phyloP scores from a whole-genome alignment of 2,113 vertebrate species.

The Aptenodytes patagonicus region DNA sequence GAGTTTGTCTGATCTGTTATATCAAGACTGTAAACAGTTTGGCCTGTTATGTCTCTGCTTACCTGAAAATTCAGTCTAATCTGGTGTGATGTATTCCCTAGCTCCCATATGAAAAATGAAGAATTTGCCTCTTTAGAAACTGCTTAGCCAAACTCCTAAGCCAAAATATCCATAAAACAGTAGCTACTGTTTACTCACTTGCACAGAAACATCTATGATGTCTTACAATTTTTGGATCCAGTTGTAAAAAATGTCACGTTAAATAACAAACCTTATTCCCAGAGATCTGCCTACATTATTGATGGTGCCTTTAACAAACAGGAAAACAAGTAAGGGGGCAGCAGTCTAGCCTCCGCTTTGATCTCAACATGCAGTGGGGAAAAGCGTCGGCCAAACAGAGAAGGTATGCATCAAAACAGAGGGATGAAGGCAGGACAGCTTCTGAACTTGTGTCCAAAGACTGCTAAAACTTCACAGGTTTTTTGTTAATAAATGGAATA shows the following conservation, averaged over 20 bases:
- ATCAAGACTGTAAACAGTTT: background rate
- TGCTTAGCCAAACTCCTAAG: background rate
- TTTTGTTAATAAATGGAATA: conserved; percentile 23
- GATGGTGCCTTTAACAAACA: conserved; percentile 1
- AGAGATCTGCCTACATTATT: background rate
- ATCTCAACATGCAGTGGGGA: background rate
- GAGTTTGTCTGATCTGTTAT: background rate
- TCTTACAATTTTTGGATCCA: background rate
- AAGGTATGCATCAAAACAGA: background rate
- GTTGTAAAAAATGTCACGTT: background rate
- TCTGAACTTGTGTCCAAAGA: background rate
- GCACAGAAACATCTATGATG: background rate
- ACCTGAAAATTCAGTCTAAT: background rate
- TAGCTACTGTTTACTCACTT: conserved; percentile 8
- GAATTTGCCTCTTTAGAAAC: background rate
- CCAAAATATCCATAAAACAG: background rate
- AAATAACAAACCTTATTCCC: background rate
- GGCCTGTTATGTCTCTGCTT: background rate
- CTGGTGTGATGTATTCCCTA: background rate
- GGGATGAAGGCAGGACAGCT: background rate
- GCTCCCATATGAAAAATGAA: background rate
- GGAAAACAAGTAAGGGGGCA: background rate
- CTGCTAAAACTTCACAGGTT: background rate
- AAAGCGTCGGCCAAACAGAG: background rate
- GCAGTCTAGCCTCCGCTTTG: background rate